These are phyloP conservation scores for Peromyscus melanophrys DNA, from an alignment of 2,797 vertebrate species.

Conservation along the genomic window DNA sequence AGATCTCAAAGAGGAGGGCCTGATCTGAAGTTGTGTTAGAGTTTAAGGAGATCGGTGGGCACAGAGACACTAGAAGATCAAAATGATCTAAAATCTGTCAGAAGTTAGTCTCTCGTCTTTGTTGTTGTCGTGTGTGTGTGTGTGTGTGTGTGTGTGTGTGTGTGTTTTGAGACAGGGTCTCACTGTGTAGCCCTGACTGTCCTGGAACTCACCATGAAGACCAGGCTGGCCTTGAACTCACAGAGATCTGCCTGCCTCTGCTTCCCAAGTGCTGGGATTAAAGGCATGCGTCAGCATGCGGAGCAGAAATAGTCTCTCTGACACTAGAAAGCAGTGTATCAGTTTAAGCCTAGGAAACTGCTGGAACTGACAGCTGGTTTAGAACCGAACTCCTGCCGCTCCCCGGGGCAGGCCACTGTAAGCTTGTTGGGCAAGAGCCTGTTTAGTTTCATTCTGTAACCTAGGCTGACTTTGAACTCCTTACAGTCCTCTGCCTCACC, in stretches of 20 bases:
- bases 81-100: constrained; percentile 49
- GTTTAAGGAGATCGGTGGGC: background rate
- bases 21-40: constrained; percentile 1
- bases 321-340: background rate
- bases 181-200: background rate
- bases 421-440: background rate
- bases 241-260: background rate
- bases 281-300: fast-evolving
- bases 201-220: background rate
- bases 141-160: background rate
- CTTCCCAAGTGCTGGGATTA: background rate
- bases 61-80: constrained; percentile 8
- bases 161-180: background rate
- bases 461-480: background rate
- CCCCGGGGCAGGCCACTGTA: background rate
- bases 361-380: background rate
- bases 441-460: background rate
- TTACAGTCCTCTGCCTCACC: background rate
- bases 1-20: background rate
- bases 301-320: background rate
- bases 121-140: background rate
- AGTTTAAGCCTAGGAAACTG: background rate
- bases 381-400: background rate
- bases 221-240: background rate
- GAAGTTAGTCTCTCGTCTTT: background rate